These are phyloP conservation scores for Octodon degus DNA, from an alignment of 2,113 vertebrate species.

Conservation along the genomic window DNA sequence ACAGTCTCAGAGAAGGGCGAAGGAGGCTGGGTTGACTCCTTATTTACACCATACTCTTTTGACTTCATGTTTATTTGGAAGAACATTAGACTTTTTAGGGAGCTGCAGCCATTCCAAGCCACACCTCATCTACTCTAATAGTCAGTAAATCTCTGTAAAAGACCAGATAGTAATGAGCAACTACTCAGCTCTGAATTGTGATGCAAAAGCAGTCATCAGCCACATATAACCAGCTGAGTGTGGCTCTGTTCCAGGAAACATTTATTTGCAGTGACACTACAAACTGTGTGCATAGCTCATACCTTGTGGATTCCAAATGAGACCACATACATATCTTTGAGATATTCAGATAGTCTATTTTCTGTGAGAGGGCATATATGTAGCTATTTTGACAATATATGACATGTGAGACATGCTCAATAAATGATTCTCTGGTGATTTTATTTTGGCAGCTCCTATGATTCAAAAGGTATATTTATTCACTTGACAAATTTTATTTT, in stretches of 20 bases:
- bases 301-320: not conserved
- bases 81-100: not conserved
- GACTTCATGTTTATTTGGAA: not conserved
- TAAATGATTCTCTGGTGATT: not conserved
- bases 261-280: not conserved
- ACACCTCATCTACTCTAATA: not conserved
- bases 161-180: not conserved
- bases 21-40: not conserved
- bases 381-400: not conserved
- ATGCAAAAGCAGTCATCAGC: not conserved
- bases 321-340: not conserved
- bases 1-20: not conserved
- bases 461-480: conserved; percentile 41
- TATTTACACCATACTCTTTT: not conserved
- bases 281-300: not conserved
- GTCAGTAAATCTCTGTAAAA: not conserved
- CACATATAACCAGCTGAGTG: not conserved
- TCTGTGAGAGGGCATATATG: not conserved
- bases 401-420: not conserved
- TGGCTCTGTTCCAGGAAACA: not conserved
- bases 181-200: not conserved
- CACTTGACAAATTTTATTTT: conserved; percentile 21
- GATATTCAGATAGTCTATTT: not conserved
- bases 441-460: conserved; percentile 8
- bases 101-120: not conserved